A percentile compares a stretch with the other conserved stretches of the same genome.
These are phyloP conservation scores for Amphipyra berbera DNA, from an alignment of 2,888 invertebrate species.

Conservation along the genomic window DNA sequence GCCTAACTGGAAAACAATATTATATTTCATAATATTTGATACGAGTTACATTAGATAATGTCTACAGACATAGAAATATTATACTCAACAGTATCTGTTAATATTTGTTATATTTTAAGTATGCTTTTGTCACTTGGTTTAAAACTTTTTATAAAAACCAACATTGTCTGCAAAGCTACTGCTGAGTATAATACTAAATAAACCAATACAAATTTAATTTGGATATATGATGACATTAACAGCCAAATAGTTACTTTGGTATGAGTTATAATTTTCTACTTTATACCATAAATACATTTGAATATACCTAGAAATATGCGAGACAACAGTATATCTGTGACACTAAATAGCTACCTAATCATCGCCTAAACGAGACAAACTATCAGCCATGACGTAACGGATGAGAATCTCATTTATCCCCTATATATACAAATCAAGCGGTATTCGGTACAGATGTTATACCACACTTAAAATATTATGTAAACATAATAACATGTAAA, in stretches of 20 bases:
- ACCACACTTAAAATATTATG: slow-evolving; percentile 36
- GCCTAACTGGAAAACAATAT: slow-evolving; percentile 47
- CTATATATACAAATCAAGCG: slow-evolving; percentile 69
- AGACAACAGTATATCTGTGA: slow-evolving; percentile 60
- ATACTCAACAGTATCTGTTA: slow-evolving; percentile 50
- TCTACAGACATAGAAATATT: slow-evolving; percentile 51
- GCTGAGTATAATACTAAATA: slow-evolving; percentile 49
- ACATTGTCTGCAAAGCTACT: slow-evolving; percentile 26
- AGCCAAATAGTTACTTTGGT: slow-evolving; percentile 78
- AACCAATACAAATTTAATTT: slow-evolving; percentile 68
- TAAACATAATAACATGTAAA: slow-evolving; percentile 19
- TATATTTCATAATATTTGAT: slow-evolving; percentile 50
- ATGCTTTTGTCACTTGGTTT: too few species aligned
- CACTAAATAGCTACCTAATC: slow-evolving; percentile 59
- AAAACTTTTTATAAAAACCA: slow-evolving; percentile 3
- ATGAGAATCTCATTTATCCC: slow-evolving; percentile 55
- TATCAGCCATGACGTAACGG: slow-evolving; percentile 53
- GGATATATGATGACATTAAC: slow-evolving; percentile 69
- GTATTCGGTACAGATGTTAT: slow-evolving; percentile 59
- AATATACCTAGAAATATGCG: slow-evolving; percentile 63
- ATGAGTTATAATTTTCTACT: slow-evolving; percentile 66
- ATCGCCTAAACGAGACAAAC: slow-evolving; percentile 49
- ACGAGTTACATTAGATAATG: slow-evolving; percentile 51
- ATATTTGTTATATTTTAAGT: slow-evolving; percentile 1
- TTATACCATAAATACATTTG: slow-evolving; percentile 62